These are phyloP conservation scores for Isichthys henryi DNA, from an alignment of 2,113 vertebrate genomes.

Conservation along the genomic window DNA sequence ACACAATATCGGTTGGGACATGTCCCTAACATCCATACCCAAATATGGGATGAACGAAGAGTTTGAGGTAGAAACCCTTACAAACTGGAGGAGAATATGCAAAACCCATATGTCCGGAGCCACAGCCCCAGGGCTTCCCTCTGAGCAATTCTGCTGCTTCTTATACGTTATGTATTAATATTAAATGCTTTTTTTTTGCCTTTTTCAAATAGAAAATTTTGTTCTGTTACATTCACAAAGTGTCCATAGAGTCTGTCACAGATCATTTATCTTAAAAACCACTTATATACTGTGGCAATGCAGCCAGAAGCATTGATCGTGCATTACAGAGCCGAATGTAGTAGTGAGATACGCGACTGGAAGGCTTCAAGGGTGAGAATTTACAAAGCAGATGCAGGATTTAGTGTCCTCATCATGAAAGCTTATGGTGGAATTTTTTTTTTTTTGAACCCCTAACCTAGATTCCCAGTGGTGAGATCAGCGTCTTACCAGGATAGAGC, in stretches of 20 bases:
- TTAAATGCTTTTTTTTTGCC: background rate
- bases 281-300: background rate
- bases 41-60: background rate
- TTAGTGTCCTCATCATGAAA: background rate
- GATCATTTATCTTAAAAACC: constrained; percentile 6
- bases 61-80: background rate
- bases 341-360: background rate
- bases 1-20: background rate
- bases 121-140: background rate
- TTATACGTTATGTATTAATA: background rate
- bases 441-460: background rate
- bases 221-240: background rate
- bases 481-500: background rate
- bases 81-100: background rate
- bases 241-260: background rate
- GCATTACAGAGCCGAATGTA: background rate
- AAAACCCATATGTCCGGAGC: background rate
- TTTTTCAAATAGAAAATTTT: background rate
- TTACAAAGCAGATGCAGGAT: background rate
- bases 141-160: background rate
- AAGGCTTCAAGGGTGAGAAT: background rate
- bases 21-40: background rate
- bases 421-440: background rate
- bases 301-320: background rate
- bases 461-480: constrained; percentile 5